phyloP scores from a whole-genome alignment of 2,113 vertebrate species.

The Ochotona curzoniae region DNA sequence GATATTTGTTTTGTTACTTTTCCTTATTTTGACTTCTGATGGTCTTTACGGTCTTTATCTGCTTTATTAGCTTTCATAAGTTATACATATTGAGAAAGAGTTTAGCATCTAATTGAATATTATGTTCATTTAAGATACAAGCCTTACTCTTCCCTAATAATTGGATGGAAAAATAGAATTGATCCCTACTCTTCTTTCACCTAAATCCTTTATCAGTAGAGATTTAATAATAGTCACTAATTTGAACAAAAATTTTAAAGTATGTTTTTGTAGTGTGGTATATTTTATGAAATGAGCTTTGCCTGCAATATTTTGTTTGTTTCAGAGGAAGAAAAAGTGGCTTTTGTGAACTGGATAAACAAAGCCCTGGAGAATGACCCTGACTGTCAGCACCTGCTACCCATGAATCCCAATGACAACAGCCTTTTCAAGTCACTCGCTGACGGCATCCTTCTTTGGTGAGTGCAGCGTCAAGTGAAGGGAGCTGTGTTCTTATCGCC shows the following conservation, averaged over 20 bases:
- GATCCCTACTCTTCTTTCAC: neutral
- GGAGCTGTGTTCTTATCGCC: neutral
- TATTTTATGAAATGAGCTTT: slow-evolving; percentile 16
- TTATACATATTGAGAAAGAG: neutral
- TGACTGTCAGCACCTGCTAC: slow-evolving; percentile 94
- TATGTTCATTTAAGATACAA: neutral
- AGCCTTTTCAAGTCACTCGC: slow-evolving; percentile 95
- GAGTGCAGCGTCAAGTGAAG: slow-evolving; percentile 72
- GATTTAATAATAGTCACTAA: neutral
- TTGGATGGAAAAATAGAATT: slow-evolving; percentile 9
- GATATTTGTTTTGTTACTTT: neutral
- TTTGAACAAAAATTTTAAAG: slow-evolving; percentile 1
- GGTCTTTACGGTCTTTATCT: neutral
- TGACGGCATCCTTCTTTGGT: slow-evolving; percentile 98
- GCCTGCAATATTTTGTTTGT: slow-evolving; percentile 48
- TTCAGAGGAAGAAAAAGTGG: slow-evolving; percentile 98
- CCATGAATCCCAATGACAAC: slow-evolving; percentile 92
- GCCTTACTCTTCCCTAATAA: neutral
- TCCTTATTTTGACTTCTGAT: neutral
- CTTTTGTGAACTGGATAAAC: slow-evolving; percentile 99
- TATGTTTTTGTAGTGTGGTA: neutral
- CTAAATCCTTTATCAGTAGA: neutral
- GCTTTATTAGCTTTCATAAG: slow-evolving; percentile 9
- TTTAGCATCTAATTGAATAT: slow-evolving; percentile 15
- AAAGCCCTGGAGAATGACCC: slow-evolving; percentile 94